Conservation (phyloP, 2,797 vertebrate genomes). For the Alca torda region DNA sequence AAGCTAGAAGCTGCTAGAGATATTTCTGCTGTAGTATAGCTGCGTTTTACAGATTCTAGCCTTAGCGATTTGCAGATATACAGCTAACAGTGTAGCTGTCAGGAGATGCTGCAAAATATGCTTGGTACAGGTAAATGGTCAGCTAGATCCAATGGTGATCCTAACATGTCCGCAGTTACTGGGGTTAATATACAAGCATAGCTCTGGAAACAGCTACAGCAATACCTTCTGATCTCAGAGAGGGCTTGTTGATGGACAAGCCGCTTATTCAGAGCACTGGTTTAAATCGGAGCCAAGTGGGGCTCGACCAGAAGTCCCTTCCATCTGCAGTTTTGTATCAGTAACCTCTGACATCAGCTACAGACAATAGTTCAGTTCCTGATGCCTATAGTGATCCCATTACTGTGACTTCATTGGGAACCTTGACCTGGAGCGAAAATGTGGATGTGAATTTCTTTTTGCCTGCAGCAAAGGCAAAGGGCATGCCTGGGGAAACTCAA, state of each 20-base stretch:
- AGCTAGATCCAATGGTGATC: background rate
- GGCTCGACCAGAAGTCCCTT: background rate
- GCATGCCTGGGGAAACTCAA: background rate
- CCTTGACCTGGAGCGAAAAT: background rate
- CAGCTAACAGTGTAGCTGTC: background rate
- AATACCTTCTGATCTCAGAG: background rate
- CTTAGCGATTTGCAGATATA: background rate
- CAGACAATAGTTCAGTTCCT: background rate
- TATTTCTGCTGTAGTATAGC: background rate
- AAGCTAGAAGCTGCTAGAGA: background rate
- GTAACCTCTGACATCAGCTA: background rate
- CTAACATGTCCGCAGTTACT: background rate
- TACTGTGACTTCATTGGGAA: background rate
- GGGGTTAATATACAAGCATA: background rate
- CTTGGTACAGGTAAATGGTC: background rate
- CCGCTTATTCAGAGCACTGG: background rate
- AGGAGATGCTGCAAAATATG: background rate
- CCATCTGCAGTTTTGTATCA: background rate
- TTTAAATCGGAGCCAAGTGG: background rate
- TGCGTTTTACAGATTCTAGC: background rate
- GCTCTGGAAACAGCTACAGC: background rate
- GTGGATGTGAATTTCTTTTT: background rate
- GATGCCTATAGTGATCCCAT: background rate
- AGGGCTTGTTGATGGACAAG: background rate
- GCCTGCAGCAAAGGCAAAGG: background rate